Evolutionary conservation across 1,140 invertebrate genomes (phyloP).

Genomic region (Adelges cooleyi): DNA sequence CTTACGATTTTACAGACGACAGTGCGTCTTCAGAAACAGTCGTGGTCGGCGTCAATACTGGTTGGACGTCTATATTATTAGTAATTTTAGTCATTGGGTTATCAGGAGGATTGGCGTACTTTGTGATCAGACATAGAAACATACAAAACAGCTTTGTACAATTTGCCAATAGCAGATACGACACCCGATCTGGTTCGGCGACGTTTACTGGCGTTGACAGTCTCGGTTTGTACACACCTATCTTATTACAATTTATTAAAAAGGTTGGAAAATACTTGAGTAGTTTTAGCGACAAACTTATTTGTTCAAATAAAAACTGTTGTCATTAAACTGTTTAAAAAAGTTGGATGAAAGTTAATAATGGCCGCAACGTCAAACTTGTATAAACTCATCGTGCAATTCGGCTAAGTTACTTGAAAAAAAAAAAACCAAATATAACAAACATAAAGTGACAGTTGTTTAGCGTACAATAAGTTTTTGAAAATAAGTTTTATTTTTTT

Average conservation of each 20-base stretch:
- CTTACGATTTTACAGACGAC: not conserved
- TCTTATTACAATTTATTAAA: not conserved
- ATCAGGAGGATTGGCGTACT: slow-evolving; percentile 49
- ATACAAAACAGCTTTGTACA: slow-evolving; percentile 64
- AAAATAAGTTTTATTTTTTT: too few relatives aligned
- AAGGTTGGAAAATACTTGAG: too few relatives aligned
- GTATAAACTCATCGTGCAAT: too few relatives aligned
- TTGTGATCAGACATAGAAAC: slow-evolving; percentile 57
- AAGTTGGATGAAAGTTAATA: too few relatives aligned
- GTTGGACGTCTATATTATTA: slow-evolving; percentile 39
- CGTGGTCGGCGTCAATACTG: slow-evolving; percentile 33
- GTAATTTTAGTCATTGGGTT: slow-evolving; percentile 43
- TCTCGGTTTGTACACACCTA: slow-evolving; percentile 42
- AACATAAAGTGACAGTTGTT: too few relatives aligned
- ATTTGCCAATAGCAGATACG: slow-evolving; percentile 76
- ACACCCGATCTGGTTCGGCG: slow-evolving; percentile 69
- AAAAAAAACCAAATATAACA: too few relatives aligned
- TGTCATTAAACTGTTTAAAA: too few relatives aligned
- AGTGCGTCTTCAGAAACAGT: slow-evolving; percentile 30
- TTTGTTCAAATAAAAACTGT: too few relatives aligned
- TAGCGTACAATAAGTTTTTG: too few relatives aligned
- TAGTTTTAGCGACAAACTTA: too few relatives aligned
- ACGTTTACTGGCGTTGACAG: slow-evolving; percentile 62
- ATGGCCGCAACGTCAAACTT: too few relatives aligned
- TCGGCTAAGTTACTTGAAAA: too few relatives aligned